A percentile compares a stretch with the other conserved stretches of the same genome.
These are phyloP conservation scores for Dryobates pubescens DNA, from an alignment of 2,797 vertebrate genomes.

Conservation along the genomic window DNA sequence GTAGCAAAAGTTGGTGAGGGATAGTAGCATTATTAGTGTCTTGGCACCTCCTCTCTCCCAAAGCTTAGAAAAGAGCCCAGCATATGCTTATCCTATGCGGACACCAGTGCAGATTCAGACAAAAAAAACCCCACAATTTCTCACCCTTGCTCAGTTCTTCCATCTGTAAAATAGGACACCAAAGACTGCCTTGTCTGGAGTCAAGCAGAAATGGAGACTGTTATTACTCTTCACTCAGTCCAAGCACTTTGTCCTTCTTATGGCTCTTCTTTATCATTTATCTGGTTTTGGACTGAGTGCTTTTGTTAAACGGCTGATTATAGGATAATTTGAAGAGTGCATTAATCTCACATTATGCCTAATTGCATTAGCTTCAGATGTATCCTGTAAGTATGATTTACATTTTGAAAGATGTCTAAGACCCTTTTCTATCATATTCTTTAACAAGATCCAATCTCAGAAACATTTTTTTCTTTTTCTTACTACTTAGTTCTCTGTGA, in stretches of 20 bases:
- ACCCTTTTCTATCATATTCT: not conserved
- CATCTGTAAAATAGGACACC: not conserved
- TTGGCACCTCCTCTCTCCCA: not conserved
- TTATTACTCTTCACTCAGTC: not conserved
- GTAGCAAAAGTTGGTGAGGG: not conserved
- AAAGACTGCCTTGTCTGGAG: not conserved
- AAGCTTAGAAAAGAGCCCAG: not conserved
- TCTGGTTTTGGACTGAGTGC: not conserved
- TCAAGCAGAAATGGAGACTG: not conserved
- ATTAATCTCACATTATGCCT: constrained; percentile 54
- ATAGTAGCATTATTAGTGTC: not conserved
- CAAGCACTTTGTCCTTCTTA: not conserved
- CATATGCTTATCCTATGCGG: not conserved
- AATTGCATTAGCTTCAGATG: constrained; percentile 56
- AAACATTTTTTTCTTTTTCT: not conserved
- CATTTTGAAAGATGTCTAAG: constrained; percentile 24
- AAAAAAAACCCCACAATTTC: not conserved
- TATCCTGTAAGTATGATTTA: constrained; percentile 47
- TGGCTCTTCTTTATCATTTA: not conserved
- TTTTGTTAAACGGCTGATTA: constrained; percentile 39
- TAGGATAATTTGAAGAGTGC: constrained; percentile 37
- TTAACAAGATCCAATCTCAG: constrained; percentile 5
- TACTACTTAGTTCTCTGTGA: not conserved
- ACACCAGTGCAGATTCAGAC: accelerated
- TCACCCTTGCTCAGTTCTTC: not conserved